Percentiles rank a stretch among this genome's conserved stretches.
Evolutionary conservation across 1,140 invertebrate genomes (phyloP).

Genomic region (Kradibia gibbosae): DNA sequence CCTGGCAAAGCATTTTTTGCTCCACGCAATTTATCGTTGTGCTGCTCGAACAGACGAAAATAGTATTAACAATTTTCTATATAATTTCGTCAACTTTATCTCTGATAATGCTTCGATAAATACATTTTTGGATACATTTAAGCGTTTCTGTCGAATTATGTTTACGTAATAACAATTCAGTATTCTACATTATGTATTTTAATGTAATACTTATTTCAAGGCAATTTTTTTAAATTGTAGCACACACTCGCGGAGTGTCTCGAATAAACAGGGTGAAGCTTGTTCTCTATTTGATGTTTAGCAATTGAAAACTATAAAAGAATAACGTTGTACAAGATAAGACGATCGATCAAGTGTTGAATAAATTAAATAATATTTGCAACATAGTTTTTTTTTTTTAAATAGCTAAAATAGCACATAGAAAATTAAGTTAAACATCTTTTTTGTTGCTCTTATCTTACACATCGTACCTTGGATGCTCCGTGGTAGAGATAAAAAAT

Average conservation of each 20-base stretch:
- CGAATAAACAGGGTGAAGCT: background rate
- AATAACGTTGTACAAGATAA: background rate
- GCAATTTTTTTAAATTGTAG: background rate
- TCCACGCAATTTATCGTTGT: background rate
- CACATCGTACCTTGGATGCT: conserved; percentile 13
- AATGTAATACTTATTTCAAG: background rate
- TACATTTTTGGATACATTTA: background rate
- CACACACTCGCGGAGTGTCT: background rate
- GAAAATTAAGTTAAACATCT: conserved; percentile 12
- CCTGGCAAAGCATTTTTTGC: conserved; percentile 16
- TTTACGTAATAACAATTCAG: background rate
- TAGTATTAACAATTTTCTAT: conserved; percentile 20
- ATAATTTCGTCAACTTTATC: background rate
- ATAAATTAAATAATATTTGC: conserved; percentile 9
- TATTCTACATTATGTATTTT: background rate
- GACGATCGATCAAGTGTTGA: background rate
- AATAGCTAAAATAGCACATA: background rate
- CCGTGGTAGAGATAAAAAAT: conserved; percentile 32
- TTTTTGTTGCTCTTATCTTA: background rate
- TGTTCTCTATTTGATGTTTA: background rate
- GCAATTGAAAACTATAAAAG: background rate
- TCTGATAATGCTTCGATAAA: background rate
- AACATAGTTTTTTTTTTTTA: background rate
- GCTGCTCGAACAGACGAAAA: too few relatives aligned
- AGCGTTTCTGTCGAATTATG: background rate